Evolutionary conservation across 30 jellyfish, hydroid and myxozoan species (phyloP), one percentile per base, ranked within the genome.

Genomic region (Mastigias papua): DNA sequence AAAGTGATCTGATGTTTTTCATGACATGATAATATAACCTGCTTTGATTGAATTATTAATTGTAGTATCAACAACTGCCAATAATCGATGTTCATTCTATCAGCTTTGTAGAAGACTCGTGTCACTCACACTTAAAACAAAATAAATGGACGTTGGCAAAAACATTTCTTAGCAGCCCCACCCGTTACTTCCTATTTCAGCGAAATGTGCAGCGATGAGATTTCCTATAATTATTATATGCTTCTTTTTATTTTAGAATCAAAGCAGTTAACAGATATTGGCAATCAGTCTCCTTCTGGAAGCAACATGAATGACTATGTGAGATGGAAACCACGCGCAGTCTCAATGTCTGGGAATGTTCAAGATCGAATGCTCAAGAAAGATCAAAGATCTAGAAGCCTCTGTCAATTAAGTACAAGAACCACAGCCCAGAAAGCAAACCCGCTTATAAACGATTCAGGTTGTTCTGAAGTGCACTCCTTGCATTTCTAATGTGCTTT

Each of bases 261-360:
- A 27, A 72, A 37, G 26, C 48, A 23, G 63, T n/a, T 3, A 22
- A 37, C 67, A 34, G 2, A 10, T 22, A 33, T 29, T 57, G 74
- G 46, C 20, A 15, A 30, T 28, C 71, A 33, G n/a, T 51, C 74
- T 80, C 73, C 72, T 23, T 20, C 58, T 15, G 31, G 27, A 1
- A 19, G 60, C 30, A 69, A 78, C 17, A 35, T 54, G 19, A 34
- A 37, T 26, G 90, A 81, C 57, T 62, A 27, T 80, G 26, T 80
- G 34, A 21, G 69, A 63, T 80, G 90, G 90, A 23, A 73, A 48
- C 81, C 81, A 15, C 90, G 79, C 27, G 62, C 90, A 9, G 35
- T 73, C 34, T 80, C 90, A 19, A 16, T 65, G 50, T 26, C 81
- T 33, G 9, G 80, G 1, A 33, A 17, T 9, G 28, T 2, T 11